These are phyloP conservation scores for Opisthograptis luteolata DNA, from an alignment of 2,888 invertebrate species.

Conservation along the genomic window DNA sequence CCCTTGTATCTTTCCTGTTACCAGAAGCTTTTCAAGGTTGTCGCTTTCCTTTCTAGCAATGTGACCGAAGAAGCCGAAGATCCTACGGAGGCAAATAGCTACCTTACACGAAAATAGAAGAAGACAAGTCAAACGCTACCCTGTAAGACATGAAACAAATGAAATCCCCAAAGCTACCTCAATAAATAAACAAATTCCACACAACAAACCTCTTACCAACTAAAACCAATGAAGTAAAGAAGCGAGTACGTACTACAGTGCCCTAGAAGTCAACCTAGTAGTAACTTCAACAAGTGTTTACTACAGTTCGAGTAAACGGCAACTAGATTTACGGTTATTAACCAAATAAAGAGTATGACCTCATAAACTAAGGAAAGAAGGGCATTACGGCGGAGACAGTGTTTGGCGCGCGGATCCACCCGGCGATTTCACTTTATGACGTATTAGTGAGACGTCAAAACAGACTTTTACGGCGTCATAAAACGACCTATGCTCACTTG, in stretches of 20 bases:
- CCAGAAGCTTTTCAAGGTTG: too few relatives aligned
- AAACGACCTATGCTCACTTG: constrained; percentile 77
- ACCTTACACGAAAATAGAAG: too few relatives aligned
- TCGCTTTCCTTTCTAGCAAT: too few relatives aligned
- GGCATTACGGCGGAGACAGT: constrained; percentile 45
- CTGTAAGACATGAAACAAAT: too few relatives aligned
- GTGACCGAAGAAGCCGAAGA: too few relatives aligned
- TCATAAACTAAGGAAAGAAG: constrained; percentile 37
- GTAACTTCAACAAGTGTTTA: constrained; percentile 37
- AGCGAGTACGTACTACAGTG: neutral
- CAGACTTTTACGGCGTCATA: constrained; percentile 68
- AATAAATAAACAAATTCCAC: too few relatives aligned
- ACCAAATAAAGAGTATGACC: constrained; percentile 52
- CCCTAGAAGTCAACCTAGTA: constrained; percentile 2
- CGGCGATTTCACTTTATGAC: constrained; percentile 67
- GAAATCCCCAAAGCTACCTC: too few relatives aligned
- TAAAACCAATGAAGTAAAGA: neutral
- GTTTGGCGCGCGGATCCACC: constrained; percentile 40
- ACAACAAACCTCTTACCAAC: too few relatives aligned
- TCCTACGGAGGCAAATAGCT: too few relatives aligned
- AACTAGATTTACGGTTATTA: constrained; percentile 58
- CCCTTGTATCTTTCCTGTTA: too few relatives aligned
- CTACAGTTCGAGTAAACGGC: constrained; percentile 29
- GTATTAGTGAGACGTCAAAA: constrained; percentile 76
- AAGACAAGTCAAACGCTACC: too few relatives aligned